Conservation (phyloP, 2,797 vertebrate genomes). For the Carduelis carduelis region DNA sequence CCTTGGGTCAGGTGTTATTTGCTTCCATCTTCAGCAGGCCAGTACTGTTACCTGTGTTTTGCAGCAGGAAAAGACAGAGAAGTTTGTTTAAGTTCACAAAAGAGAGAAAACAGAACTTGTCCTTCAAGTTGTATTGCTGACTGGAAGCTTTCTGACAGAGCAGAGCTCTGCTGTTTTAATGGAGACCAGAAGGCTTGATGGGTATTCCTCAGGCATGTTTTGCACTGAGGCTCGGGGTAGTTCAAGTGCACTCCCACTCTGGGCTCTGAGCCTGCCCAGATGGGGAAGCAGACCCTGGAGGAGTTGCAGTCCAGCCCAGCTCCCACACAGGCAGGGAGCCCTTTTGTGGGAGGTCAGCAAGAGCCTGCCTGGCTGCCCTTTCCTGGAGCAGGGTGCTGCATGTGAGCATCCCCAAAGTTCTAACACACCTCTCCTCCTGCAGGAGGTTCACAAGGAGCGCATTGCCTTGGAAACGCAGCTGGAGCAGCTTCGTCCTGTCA, state of each 20-base stretch:
- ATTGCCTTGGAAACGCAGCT: conserved; percentile 92
- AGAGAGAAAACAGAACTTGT: neutral
- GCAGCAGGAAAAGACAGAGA: neutral
- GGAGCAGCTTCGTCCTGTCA: conserved; percentile 87
- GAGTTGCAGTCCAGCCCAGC: neutral
- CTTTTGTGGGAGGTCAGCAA: neutral
- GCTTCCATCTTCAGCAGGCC: neutral
- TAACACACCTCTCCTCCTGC: neutral
- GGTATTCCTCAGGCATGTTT: neutral
- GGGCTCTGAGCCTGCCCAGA: neutral
- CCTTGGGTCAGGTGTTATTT: neutral
- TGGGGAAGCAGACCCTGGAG: neutral
- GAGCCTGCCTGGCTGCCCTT: neutral
- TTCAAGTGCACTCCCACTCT: neutral
- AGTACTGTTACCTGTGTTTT: neutral
- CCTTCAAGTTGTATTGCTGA: neutral
- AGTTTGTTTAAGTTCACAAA: neutral
- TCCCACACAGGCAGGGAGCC: neutral
- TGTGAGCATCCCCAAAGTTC: neutral
- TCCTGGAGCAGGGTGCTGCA: neutral
- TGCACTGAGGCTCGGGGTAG: neutral
- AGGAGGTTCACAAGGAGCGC: conserved; percentile 93
- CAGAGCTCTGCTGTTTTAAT: neutral
- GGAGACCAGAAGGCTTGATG: neutral
- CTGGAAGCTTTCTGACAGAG: neutral